Evolutionary conservation across 2,797 vertebrate genomes (phyloP).

Genomic region (Eospalax fontanierii): DNA sequence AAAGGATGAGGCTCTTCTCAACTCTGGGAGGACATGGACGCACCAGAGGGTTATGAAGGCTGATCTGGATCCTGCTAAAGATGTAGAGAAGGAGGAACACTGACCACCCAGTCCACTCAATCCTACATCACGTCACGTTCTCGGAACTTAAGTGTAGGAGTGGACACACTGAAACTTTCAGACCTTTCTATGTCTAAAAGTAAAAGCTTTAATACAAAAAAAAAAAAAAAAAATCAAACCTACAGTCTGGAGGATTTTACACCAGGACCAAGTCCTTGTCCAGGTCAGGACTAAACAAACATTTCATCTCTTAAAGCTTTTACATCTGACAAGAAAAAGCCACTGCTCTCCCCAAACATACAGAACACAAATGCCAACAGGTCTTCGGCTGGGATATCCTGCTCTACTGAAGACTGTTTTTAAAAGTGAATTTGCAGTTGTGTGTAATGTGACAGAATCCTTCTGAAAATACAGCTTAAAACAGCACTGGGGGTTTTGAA

Average conservation of each 20-base stretch:
- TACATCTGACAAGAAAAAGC: neutral
- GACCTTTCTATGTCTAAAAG: neutral
- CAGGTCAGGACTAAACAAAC: neutral
- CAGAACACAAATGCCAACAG: neutral
- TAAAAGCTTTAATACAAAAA: neutral
- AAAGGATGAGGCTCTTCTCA: too few relatives aligned
- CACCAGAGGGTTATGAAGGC: neutral
- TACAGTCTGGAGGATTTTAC: conserved; percentile 41
- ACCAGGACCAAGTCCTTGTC: neutral
- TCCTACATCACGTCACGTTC: too few relatives aligned
- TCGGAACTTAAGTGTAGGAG: neutral
- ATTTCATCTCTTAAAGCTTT: neutral
- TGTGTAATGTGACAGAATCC: neutral
- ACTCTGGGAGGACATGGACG: neutral
- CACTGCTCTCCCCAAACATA: conserved; percentile 16
- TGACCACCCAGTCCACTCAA: too few relatives aligned
- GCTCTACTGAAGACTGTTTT: neutral
- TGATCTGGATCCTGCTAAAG: neutral
- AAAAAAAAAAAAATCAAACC: too few relatives aligned
- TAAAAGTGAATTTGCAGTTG: neutral
- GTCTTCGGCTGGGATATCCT: conserved; percentile 1
- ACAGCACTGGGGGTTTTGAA: neutral
- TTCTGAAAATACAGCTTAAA: neutral
- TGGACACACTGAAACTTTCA: neutral
- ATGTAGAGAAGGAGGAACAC: fast-evolving